These are phyloP conservation scores for Nasonovia ribisnigri DNA, from an alignment of 2,888 invertebrate species.

Conservation along the genomic window DNA sequence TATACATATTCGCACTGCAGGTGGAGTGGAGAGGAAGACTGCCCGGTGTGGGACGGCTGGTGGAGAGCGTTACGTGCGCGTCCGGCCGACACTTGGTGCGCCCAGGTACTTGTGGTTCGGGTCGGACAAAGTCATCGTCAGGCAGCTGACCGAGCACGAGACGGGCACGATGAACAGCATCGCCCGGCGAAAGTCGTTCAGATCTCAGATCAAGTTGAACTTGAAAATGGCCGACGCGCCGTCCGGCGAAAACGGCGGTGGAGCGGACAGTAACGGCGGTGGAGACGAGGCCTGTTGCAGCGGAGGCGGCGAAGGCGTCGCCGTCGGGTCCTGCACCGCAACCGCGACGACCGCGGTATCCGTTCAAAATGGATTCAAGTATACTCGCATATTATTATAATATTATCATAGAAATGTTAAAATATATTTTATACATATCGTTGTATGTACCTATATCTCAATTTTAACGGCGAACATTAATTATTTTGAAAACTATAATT, in stretches of 20 bases:
- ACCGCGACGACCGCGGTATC: constrained; percentile 22
- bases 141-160: constrained; percentile 69
- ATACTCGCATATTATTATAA: neutral
- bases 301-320: neutral
- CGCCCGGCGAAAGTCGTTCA: constrained; percentile 69
- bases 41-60: constrained; percentile 71
- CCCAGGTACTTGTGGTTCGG: constrained; percentile 69
- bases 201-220: constrained; percentile 70
- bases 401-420: neutral
- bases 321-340: neutral
- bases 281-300: neutral
- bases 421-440: too few relatives aligned
- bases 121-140: constrained; percentile 69
- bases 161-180: constrained; percentile 67
- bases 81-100: constrained; percentile 69
- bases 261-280: neutral
- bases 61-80: constrained; percentile 69
- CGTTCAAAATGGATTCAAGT: constrained; percentile 49
- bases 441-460: too few relatives aligned
- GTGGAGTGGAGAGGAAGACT: constrained; percentile 70
- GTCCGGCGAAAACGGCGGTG: neutral
- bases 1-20: constrained; percentile 66
- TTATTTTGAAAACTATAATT: neutral
- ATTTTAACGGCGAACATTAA: neutral
- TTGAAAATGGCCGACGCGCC: constrained; percentile 67